These are phyloP conservation scores for Drosophila kikkawai DNA, from an alignment of 1,140 invertebrate genomes.

Conservation along the genomic window DNA sequence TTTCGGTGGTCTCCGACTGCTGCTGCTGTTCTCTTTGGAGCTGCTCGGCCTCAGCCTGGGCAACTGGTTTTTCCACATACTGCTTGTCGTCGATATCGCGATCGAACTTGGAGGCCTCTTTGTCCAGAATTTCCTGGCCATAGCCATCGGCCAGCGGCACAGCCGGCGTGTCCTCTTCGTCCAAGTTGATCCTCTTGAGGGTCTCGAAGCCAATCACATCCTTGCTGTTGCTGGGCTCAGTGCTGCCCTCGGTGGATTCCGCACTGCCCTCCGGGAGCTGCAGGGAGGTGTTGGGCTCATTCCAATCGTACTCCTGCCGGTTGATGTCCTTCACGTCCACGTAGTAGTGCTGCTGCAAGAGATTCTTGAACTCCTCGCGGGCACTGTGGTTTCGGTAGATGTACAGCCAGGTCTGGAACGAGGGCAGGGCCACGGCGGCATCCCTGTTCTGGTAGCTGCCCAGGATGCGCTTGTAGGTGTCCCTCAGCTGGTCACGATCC, in stretches of 20 bases:
- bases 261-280: conserved; percentile 33
- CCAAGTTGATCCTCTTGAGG: conserved; percentile 74
- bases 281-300: conserved; percentile 65
- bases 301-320: conserved; percentile 84
- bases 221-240: conserved; percentile 75
- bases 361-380: conserved; percentile 87
- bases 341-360: conserved; percentile 87
- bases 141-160: conserved; percentile 55
- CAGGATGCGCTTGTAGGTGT: conserved; percentile 85
- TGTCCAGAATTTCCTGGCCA: conserved; percentile 73
- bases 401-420: conserved; percentile 89
- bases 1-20: conserved; percentile 22
- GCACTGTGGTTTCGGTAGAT: conserved; percentile 88
- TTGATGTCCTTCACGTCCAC: conserved; percentile 87
- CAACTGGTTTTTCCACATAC: conserved; percentile 84
- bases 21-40: conserved; percentile 60
- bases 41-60: conserved; percentile 78
- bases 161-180: conserved; percentile 60
- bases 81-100: conserved; percentile 83
- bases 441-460: conserved; percentile 86
- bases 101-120: conserved; percentile 82
- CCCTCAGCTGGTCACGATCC: conserved; percentile 74
- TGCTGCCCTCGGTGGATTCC: conserved; percentile 16
- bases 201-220: conserved; percentile 83
- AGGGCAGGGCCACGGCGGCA: conserved; percentile 85